Percentiles rank a stretch among this genome's conserved stretches.
Evolutionary conservation across 2,888 invertebrate species (phyloP).

Genomic region (Lasioglossum calceatum): DNA sequence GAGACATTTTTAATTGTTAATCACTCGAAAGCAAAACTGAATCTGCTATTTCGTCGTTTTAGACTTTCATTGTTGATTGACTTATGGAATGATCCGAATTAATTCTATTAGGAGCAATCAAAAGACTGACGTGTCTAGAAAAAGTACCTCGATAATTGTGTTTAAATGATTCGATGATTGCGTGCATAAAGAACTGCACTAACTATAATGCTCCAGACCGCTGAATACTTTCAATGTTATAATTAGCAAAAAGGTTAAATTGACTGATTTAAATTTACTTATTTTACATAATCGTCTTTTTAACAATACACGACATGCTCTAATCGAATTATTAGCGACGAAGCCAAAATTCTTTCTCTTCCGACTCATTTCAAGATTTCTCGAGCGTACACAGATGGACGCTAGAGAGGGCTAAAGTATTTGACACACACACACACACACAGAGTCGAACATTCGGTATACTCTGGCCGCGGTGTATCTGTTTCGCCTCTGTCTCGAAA

Average conservation of each 20-base stretch:
- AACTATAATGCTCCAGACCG: background rate
- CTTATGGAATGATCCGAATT: too few relatives aligned
- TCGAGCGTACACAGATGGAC: background rate
- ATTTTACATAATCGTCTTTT: background rate
- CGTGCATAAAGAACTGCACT: background rate
- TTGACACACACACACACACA: background rate
- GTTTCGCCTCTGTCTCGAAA: conserved; percentile 43
- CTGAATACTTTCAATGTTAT: background rate
- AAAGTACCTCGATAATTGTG: too few relatives aligned
- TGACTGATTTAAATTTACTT: background rate
- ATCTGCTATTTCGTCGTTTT: too few relatives aligned
- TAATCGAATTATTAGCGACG: background rate
- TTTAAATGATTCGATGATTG: too few relatives aligned
- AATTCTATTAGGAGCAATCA: too few relatives aligned
- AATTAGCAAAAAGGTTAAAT: background rate
- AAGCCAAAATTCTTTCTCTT: background rate
- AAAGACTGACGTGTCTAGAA: too few relatives aligned
- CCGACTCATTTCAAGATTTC: background rate
- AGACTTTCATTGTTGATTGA: too few relatives aligned
- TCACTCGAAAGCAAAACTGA: too few relatives aligned
- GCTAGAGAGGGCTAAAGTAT: background rate
- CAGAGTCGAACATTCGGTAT: background rate
- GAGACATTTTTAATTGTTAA: too few relatives aligned
- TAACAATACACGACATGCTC: background rate
- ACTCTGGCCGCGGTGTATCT: background rate